Percentiles rank a stretch among this genome's conserved stretches.
These are phyloP conservation scores for Columba guinea DNA, from an alignment of 2,797 vertebrate genomes.

Conservation along the genomic window DNA sequence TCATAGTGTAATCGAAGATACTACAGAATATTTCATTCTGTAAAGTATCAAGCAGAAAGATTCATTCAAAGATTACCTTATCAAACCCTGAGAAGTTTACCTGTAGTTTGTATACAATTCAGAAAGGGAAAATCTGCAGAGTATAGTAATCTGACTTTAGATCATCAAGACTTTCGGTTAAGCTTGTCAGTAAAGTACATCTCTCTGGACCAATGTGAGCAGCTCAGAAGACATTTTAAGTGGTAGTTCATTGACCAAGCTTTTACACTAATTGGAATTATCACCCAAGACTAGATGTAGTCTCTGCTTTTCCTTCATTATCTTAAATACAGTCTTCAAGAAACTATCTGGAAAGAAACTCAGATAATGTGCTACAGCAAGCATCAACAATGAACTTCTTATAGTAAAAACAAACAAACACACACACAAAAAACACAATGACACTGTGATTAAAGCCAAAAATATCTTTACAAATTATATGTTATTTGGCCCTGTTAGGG, in stretches of 20 bases:
- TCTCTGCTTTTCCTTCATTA: neutral
- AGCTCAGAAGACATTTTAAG: neutral
- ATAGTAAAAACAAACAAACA: neutral
- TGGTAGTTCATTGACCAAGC: neutral
- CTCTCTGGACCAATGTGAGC: neutral
- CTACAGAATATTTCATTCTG: neutral
- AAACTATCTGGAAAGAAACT: neutral
- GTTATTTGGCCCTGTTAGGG: neutral
- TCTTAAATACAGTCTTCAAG: neutral
- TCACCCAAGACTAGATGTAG: neutral
- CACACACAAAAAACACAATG: no score
- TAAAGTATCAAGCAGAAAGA: neutral
- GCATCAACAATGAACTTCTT: neutral
- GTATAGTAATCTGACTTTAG: neutral
- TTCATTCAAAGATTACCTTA: neutral
- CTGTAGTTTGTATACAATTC: neutral
- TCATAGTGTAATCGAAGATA: neutral
- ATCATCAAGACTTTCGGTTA: neutral
- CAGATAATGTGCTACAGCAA: neutral
- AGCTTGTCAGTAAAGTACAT: neutral
- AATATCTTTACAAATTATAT: neutral
- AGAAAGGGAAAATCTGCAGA: neutral
- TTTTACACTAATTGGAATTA: neutral
- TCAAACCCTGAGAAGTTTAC: neutral
- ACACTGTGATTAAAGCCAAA: neutral